Evolutionary conservation across 1,140 invertebrate genomes (phyloP).

Genomic region (Drosophila jambulina): DNA sequence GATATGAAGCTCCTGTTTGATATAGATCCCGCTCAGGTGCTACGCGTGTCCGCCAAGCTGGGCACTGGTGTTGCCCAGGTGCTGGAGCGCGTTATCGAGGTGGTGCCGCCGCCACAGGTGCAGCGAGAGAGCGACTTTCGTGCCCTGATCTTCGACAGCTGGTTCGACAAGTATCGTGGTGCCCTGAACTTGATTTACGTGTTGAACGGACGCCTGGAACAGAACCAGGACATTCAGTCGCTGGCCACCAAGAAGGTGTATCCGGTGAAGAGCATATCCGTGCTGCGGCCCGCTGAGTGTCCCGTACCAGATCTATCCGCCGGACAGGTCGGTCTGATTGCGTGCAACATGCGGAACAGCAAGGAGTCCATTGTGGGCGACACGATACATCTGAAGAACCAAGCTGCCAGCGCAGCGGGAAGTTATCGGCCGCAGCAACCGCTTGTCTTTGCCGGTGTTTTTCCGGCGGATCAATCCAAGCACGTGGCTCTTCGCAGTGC

Average conservation of each 20-base stretch:
- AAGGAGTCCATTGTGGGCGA: slow-evolving; percentile 94
- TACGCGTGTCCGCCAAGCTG: slow-evolving; percentile 95
- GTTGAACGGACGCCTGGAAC: slow-evolving; percentile 89
- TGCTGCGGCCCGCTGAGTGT: slow-evolving; percentile 92
- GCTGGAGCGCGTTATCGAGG: slow-evolving; percentile 91
- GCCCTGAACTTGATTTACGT: slow-evolving; percentile 93
- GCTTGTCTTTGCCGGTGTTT: slow-evolving; percentile 98
- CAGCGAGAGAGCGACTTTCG: slow-evolving; percentile 88
- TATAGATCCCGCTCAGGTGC: slow-evolving; percentile 90
- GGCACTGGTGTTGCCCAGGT: slow-evolving; percentile 92
- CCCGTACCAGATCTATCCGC: slow-evolving; percentile 88
- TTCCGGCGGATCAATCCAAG: slow-evolving; percentile 95
- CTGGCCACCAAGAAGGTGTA: slow-evolving; percentile 90
- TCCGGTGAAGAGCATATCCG: slow-evolving; percentile 91
- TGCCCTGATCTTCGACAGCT: slow-evolving; percentile 96
- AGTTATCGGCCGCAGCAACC: slow-evolving; percentile 91
- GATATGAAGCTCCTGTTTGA: slow-evolving; percentile 95
- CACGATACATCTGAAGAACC: slow-evolving; percentile 88
- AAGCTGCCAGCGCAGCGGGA: slow-evolving; percentile 86
- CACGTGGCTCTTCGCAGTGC: slow-evolving; percentile 90
- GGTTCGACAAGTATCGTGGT: slow-evolving; percentile 96
- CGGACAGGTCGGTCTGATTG: slow-evolving; percentile 89
- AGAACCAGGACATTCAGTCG: slow-evolving; percentile 88
- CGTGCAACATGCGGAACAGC: slow-evolving; percentile 92
- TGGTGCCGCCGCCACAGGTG: slow-evolving; percentile 91